Percentiles rank a stretch among this genome's conserved stretches.
Conservation (phyloP, 2,797 vertebrate genomes). For the Babyrousa celebensis region DNA sequence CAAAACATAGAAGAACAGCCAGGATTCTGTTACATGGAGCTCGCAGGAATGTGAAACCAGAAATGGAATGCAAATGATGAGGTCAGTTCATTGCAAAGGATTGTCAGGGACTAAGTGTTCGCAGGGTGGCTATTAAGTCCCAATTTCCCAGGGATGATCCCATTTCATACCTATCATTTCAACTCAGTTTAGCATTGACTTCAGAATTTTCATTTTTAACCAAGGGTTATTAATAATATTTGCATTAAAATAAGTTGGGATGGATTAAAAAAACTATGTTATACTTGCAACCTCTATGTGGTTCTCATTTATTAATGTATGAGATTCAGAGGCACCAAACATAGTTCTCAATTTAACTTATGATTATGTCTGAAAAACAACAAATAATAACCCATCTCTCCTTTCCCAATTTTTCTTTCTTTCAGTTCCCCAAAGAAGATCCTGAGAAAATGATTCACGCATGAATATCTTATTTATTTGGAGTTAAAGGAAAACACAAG, state of each 20-base stretch:
- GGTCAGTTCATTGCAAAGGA: neutral
- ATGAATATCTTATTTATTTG: neutral
- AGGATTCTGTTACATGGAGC: neutral
- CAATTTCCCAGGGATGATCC: neutral
- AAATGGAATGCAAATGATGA: conserved; percentile 53
- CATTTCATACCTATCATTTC: neutral
- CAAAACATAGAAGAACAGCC: conserved; percentile 4
- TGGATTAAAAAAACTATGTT: conserved; percentile 20
- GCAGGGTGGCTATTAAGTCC: neutral
- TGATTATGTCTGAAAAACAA: neutral
- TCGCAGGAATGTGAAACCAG: conserved; percentile 11
- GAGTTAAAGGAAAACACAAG: neutral
- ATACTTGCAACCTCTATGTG: neutral
- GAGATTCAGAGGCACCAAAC: neutral
- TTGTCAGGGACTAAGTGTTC: neutral
- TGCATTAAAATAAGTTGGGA: conserved; percentile 9
- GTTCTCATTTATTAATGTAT: conserved; percentile 25
- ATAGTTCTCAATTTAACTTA: neutral
- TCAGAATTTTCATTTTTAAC: conserved; percentile 33
- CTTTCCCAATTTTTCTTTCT: neutral
- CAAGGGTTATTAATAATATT: neutral
- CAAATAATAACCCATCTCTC: neutral
- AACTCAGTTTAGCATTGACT: neutral
- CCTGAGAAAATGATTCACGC: conserved; percentile 16
- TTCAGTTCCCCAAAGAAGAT: neutral